Base-by-base conservation (phyloP, 2,113 vertebrate species). In the Embiotoca jacksoni region DNA sequence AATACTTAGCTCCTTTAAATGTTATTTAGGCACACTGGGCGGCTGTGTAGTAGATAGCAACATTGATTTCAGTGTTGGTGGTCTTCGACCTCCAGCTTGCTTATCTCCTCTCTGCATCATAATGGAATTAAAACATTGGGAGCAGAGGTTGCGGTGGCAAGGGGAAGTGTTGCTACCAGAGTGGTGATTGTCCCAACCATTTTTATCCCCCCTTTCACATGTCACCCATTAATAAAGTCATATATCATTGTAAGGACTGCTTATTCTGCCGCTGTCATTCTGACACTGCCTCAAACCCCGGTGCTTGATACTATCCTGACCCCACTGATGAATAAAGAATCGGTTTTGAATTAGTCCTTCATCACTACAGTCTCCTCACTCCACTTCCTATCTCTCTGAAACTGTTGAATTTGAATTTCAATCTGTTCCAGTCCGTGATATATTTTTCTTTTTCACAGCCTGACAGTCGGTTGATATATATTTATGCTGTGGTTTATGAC, bases 31-130 rank as follows among this genome's bases (percentile, higher is more conserved):
- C 56, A 58, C 44, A 58, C 44, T n/a, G 50, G 23, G 36, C 60
- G 60, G 64, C 36, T 76, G 54, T 78, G 53, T 47, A 31, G 39
- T 16, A 81, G 55, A 85, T 77, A 73, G 54, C 59, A 53, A 44
- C 70, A 86, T 84, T 69, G 86, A 92, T 91, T 75, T 87, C 49
- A 55, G 33, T 56, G 78, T 47, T 58, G 16, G 66, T 75, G 72
- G 52, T 79, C 56, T 75, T 59, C 71, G 67, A 71, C 62, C 63
- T 52, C 5, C 33, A 63, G 57, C 52, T 58, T 9, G 41, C 55
- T 88, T 81, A 90, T 82, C 86, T 83, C 2, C 8, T 63, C 61
- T 60, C 54, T 62, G 46, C 73, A 81, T 89, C 78, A 80, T 80
- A 80, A 83, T 75, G 75, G 63, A 72, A 76, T 89, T 61, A 81